Evolutionary conservation across 2,797 vertebrate genomes (phyloP).

Genomic region (Amniataba percoides): DNA sequence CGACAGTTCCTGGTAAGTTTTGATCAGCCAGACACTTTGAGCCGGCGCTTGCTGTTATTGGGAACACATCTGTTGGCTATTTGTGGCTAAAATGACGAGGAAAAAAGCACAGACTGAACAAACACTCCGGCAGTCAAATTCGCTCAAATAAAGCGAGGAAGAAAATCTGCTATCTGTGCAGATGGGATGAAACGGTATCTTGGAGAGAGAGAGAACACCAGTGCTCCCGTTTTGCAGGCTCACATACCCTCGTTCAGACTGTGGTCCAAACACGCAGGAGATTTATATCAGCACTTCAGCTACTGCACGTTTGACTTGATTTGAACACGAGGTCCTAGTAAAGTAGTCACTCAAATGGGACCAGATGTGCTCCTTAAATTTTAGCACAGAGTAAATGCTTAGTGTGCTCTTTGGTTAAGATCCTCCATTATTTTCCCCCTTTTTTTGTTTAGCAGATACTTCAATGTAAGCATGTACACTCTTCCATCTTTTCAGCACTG

Average conservation of each 20-base stretch:
- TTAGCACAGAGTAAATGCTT: constrained; percentile 46
- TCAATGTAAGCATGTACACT: constrained; percentile 8
- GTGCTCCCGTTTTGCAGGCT: constrained; percentile 26
- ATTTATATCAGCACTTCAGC: constrained; percentile 50
- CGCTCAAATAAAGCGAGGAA: constrained; percentile 5
- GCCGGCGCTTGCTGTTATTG: constrained; percentile 9
- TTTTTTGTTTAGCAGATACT: constrained; percentile 40
- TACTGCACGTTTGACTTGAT: constrained; percentile 52
- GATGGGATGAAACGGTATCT: constrained; percentile 20
- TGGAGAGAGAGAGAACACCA: constrained; percentile 7
- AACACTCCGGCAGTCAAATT: constrained; percentile 13
- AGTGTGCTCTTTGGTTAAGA: constrained; percentile 30
- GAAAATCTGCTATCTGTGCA: constrained; percentile 1
- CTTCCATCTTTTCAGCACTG: constrained; percentile 18
- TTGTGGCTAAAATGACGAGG: not conserved
- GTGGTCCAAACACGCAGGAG: constrained; percentile 19
- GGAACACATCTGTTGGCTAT: constrained; percentile 25
- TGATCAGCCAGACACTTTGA: not conserved
- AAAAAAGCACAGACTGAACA: not conserved
- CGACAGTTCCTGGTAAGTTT: not conserved
- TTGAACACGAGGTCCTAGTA: constrained; percentile 39
- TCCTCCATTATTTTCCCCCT: constrained; percentile 6
- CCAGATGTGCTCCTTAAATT: constrained; percentile 60
- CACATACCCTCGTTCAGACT: constrained; percentile 10
- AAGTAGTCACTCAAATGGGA: constrained; percentile 49